Evolutionary conservation across 2,113 vertebrate species (phyloP), one percentile per base, ranked within the genome.

Genomic region (Ameiurus melas): DNA sequence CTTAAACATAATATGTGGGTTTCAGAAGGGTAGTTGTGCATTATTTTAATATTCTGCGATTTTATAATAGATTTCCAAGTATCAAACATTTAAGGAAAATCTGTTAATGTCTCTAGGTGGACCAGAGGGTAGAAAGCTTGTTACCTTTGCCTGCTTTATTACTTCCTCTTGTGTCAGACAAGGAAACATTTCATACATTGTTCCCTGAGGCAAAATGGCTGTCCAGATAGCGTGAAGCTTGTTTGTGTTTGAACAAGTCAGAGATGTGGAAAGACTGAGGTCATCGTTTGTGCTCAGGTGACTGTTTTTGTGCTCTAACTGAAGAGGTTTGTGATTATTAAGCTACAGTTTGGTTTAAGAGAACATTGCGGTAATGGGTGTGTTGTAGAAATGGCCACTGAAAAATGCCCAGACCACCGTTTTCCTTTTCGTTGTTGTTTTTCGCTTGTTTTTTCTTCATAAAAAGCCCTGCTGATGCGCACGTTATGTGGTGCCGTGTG

Each of bases 181-280:
- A 22, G 82, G 86, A 81, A 90, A 80, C 70, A 55, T 84, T 90
- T 47, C 43, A 25, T 62, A 25, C 75, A 79, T 80, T 70, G 51
- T 80, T 70, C 51, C 73, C 75, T 33, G 60, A 53, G 39, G 47
- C 73, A 84, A 78, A 85, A 86, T 86, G 51, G 85, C 80, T 19
- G 25, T 47, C 68, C 58, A 78, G 80, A 79, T 66, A 66, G 81
- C 71, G 36, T 53, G 81, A 88, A 55, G 73, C 47, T 22, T 85
- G 64, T 80, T 81, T 81, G 78, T 84, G 64, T 81, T 89, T 87
- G 71, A 90, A 79, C 39, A 90, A 85, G 64, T 73, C 71, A 51
- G 53, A 71, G 39, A 87, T 51, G 83, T 82, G 86, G 86, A 87
- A 87, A 85, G 70, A 55, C 53, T 90, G 83, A 87, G 81, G 89